These are phyloP conservation scores for Cherax quadricarinatus DNA, from an alignment of 1,140 invertebrate genomes.

Conservation along the genomic window DNA sequence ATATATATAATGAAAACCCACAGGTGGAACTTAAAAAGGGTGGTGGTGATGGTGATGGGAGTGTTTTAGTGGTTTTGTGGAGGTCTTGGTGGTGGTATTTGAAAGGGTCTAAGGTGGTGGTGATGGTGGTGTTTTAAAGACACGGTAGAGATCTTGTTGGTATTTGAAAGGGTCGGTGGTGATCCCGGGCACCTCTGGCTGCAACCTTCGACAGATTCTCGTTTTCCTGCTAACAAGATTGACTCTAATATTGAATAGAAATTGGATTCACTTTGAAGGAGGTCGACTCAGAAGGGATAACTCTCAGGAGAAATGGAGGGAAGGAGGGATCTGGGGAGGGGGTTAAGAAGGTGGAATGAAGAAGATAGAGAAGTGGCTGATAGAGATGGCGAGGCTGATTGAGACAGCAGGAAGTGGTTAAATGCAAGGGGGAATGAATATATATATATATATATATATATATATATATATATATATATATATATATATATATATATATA, in stretches of 20 bases:
- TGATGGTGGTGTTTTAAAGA: too few species aligned
- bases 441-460: too few species aligned
- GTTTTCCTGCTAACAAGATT: conserved; percentile 33
- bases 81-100: too few species aligned
- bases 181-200: neutral
- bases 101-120: too few species aligned
- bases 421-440: too few species aligned
- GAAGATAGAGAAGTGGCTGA: neutral
- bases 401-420: neutral
- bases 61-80: too few species aligned
- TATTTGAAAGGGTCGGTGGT: neutral
- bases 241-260: conserved; percentile 44
- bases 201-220: neutral
- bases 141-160: too few species aligned
- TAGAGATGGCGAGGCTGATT: neutral
- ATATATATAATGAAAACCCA: too few species aligned
- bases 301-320: neutral
- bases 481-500: too few species aligned
- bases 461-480: too few species aligned
- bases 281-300: conserved; percentile 17
- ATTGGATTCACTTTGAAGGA: conserved; percentile 36
- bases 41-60: too few species aligned
- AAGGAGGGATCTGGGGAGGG: neutral
- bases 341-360: neutral
- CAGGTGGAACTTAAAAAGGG: too few species aligned